phyloP scores from a whole-genome alignment of 2,888 invertebrate genomes.

The Linyphia triangularis region DNA sequence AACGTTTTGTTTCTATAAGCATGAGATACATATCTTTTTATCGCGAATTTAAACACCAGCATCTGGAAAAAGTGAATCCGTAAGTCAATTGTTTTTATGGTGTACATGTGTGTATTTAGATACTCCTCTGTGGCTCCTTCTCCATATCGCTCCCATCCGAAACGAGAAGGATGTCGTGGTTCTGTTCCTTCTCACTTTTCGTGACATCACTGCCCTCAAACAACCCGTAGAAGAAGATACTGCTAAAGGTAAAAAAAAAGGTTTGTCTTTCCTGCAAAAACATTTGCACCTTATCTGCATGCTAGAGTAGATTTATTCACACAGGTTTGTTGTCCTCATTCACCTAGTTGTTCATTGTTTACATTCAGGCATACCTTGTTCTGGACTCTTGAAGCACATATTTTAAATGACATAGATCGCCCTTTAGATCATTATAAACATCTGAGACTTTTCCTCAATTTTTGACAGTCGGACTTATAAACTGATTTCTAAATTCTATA shows the following conservation, averaged over 20 bases:
- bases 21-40: no score
- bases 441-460: no score
- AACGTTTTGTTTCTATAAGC: no score
- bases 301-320: conserved; percentile 57
- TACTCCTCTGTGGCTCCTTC: conserved; percentile 97
- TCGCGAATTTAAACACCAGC: no score
- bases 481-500: no score
- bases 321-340: neutral
- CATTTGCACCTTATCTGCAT: conserved; percentile 71
- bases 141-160: conserved; percentile 99
- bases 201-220: conserved; percentile 99
- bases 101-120: conserved; percentile 64
- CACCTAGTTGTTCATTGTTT: neutral
- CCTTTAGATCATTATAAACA: no score
- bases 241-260: conserved; percentile 86
- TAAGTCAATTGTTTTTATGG: conserved; percentile 7
- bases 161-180: conserved; percentile 99
- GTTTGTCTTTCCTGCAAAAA: conserved; percentile 57
- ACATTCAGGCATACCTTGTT: no score
- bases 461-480: no score
- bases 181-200: conserved; percentile 98
- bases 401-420: no score
- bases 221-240: conserved; percentile 99
- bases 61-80: no score
- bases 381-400: no score